phyloP scores from a whole-genome alignment of 2,797 vertebrate genomes.

The Petrocephalus schoutedeni region DNA sequence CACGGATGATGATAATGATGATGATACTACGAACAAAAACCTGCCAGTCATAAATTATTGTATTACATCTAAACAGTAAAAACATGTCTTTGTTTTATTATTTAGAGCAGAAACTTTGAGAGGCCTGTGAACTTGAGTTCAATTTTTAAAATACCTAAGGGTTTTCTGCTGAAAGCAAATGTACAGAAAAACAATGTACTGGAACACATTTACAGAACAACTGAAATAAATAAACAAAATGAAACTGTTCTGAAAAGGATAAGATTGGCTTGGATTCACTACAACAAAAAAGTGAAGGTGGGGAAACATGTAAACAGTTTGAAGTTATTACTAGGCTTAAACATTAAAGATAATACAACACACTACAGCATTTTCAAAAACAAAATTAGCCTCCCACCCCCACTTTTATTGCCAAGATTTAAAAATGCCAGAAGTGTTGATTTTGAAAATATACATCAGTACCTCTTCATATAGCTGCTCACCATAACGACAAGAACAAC shows the following conservation, averaged over 20 bases:
- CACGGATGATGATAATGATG: background rate
- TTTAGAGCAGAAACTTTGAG: no score
- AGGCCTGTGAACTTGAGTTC: background rate
- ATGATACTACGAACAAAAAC: background rate
- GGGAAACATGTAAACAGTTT: background rate
- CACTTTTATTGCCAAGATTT: no score
- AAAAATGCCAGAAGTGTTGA: no score
- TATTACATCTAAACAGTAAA: background rate
- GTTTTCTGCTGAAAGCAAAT: background rate
- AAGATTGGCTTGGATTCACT: background rate
- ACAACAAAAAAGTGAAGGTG: background rate
- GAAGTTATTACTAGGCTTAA: background rate
- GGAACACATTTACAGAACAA: background rate
- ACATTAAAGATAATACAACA: background rate
- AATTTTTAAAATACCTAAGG: background rate
- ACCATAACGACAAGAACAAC: no score
- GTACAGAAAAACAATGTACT: background rate
- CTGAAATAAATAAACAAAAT: background rate
- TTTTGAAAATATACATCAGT: no score
- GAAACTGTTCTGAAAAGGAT: background rate
- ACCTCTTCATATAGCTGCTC: no score
- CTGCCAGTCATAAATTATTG: background rate
- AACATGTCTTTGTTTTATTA: no score
- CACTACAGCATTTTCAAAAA: background rate
- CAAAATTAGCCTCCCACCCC: background rate